Conservation (phyloP, 1,140 invertebrate genomes). For the Sitobion miscanthi region DNA sequence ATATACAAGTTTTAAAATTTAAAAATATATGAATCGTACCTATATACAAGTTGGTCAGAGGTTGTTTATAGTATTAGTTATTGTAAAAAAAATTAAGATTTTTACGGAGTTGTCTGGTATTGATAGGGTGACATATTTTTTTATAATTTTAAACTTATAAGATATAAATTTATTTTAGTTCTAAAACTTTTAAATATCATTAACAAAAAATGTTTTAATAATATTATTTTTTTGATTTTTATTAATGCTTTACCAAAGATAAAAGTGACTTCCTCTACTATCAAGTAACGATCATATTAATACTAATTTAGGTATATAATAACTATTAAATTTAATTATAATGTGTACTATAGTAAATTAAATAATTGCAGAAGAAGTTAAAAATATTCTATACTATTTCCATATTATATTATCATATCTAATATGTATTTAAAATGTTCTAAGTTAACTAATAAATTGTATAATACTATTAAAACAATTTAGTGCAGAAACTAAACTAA, state of each 20-base stretch:
- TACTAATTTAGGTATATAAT: neutral
- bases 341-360: neutral
- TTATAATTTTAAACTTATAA: too few species aligned
- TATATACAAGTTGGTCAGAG: too few species aligned
- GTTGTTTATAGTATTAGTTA: too few species aligned
- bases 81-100: too few species aligned
- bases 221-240: neutral
- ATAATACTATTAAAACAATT: neutral
- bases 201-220: neutral
- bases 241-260: neutral
- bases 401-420: neutral
- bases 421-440: neutral
- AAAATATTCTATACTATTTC: neutral
- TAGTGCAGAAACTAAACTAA: neutral
- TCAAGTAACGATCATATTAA: neutral
- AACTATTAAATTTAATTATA: neutral
- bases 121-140: too few species aligned
- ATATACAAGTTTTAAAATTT: too few species aligned
- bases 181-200: too few species aligned
- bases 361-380: neutral
- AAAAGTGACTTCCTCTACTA: neutral
- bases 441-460: neutral
- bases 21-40: too few species aligned
- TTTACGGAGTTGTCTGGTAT: too few species aligned
- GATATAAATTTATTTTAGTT: too few species aligned